These are phyloP conservation scores for Drosophila nr. fundita DNA, from an alignment of 2,888 invertebrate species.

Conservation along the genomic window DNA sequence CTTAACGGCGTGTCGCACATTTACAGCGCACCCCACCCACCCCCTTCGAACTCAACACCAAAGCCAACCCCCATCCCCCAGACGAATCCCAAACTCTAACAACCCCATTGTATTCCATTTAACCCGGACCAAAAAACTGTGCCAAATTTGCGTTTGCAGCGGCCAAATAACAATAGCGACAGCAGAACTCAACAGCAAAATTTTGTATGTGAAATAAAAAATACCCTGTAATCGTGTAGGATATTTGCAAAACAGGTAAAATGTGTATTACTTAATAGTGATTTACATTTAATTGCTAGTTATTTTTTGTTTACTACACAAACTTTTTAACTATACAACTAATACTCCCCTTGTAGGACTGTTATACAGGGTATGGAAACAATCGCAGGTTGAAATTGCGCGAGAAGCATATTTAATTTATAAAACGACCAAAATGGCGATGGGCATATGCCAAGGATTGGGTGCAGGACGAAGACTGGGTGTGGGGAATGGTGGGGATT, in stretches of 20 bases:
- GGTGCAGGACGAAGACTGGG: neutral
- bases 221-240: conserved; percentile 36
- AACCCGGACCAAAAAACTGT: conserved; percentile 58
- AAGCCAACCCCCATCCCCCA: neutral
- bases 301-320: neutral
- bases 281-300: neutral
- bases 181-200: neutral
- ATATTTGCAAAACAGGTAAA: neutral
- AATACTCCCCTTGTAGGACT: neutral
- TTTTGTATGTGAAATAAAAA: accelerated
- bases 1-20: conserved; percentile 79
- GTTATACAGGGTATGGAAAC: conserved; percentile 30
- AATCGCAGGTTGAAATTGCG: conserved; percentile 58
- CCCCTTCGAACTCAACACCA: neutral
- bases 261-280: accelerated
- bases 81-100: conserved; percentile 2
- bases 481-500: too few relatives aligned
- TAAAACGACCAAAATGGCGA: conserved; percentile 65
- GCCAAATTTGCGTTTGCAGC: conserved; percentile 62
- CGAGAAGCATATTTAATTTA: conserved; percentile 72
- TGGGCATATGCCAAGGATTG: conserved; percentile 15
- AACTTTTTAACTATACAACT: accelerated
- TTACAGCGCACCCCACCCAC: conserved; percentile 28
- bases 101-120: conserved; percentile 61
- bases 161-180: conserved; percentile 8